Evolutionary conservation across 2,888 invertebrate species (phyloP).

Genomic region (Lycaena phlaeas): DNA sequence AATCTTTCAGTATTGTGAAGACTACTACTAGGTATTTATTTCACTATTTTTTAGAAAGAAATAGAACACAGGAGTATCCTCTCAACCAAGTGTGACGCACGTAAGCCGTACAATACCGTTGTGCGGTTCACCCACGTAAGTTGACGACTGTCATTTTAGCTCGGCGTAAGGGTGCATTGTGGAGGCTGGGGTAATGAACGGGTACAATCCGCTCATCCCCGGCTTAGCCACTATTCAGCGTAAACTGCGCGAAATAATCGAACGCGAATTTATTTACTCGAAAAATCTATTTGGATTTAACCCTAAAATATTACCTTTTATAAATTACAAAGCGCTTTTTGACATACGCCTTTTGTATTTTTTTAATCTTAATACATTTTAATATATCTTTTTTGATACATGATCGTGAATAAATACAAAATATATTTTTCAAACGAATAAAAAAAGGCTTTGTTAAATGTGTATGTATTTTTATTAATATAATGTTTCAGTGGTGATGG

Average conservation of each 20-base stretch:
- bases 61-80: background rate
- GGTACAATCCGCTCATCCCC: slow-evolving; percentile 22
- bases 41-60: background rate
- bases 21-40: too few species aligned
- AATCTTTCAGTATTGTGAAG: too few species aligned
- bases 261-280: slow-evolving; percentile 18
- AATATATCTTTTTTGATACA: too few species aligned
- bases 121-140: slow-evolving; percentile 4
- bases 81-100: background rate
- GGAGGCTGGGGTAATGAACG: slow-evolving; percentile 12
- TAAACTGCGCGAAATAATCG: slow-evolving; percentile 43
- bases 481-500: too few species aligned
- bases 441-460: too few species aligned
- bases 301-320: too few species aligned
- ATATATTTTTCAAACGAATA: too few species aligned
- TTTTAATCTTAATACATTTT: too few species aligned
- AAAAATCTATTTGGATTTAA: background rate
- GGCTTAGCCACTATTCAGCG: slow-evolving; percentile 31
- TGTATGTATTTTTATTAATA: too few species aligned
- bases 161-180: slow-evolving; percentile 5
- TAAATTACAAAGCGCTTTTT: too few species aligned
- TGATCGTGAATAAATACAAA: too few species aligned
- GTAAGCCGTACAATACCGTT: background rate
- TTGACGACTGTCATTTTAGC: slow-evolving; percentile 1
- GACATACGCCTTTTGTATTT: too few species aligned